These are phyloP conservation scores for Leucophenga maculata DNA, from an alignment of 2,888 invertebrate species.

Conservation along the genomic window DNA sequence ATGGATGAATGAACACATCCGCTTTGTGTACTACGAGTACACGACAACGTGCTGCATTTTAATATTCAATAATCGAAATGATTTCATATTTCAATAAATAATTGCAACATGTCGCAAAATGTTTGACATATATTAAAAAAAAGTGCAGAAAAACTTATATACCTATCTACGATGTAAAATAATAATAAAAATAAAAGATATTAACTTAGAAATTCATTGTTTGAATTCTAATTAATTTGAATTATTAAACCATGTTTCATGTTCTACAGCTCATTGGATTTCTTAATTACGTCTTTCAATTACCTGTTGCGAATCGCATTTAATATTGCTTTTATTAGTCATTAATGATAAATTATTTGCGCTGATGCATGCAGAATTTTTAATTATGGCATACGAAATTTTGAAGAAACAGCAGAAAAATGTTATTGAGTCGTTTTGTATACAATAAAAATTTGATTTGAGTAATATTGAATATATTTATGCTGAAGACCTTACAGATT, in stretches of 20 bases:
- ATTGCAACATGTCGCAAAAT: constrained; percentile 49
- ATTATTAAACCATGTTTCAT: neutral
- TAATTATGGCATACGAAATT: neutral
- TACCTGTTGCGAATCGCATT: constrained; percentile 40
- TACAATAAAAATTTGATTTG: too few species aligned
- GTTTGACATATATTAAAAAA: neutral
- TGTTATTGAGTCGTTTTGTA: too few species aligned
- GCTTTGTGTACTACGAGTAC: neutral
- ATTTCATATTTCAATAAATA: constrained; percentile 44
- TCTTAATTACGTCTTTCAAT: constrained; percentile 42
- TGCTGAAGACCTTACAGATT: too few species aligned
- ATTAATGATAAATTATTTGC: constrained; percentile 23
- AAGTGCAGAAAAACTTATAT: neutral
- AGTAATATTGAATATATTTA: too few species aligned
- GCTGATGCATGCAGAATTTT: neutral
- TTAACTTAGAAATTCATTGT: neutral
- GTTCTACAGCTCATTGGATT: neutral
- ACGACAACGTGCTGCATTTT: constrained; percentile 4
- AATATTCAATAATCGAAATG: neutral
- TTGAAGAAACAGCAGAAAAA: too few species aligned
- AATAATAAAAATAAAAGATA: neutral
- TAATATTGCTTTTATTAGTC: constrained; percentile 43
- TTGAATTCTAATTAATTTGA: too few species aligned
- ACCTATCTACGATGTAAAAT: neutral
- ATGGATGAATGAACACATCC: neutral